Evolutionary conservation across 2,113 vertebrate species (phyloP).

Genomic region (Periophthalmodon schlosseri): DNA sequence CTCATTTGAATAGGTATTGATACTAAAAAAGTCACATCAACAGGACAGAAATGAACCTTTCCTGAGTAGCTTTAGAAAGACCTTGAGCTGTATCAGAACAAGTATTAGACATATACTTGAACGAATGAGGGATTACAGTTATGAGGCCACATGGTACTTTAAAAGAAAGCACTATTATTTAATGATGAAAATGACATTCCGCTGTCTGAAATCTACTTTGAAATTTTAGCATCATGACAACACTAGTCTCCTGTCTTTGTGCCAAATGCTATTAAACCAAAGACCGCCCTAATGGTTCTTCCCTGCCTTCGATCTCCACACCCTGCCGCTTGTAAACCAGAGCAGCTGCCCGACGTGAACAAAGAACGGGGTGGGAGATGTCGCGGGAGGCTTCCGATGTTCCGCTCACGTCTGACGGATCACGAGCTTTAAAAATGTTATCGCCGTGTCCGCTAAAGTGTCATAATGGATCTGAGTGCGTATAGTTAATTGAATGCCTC

Average conservation of each 20-base stretch:
- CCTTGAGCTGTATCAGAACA: too few species aligned
- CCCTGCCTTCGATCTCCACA: conserved; percentile 6
- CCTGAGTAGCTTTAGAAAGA: too few species aligned
- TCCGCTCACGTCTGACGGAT: conserved; percentile 34
- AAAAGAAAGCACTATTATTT: too few species aligned
- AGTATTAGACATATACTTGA: too few species aligned
- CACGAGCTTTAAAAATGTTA: conserved; percentile 52
- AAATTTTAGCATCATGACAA: too few species aligned
- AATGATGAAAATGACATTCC: too few species aligned
- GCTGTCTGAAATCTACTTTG: too few species aligned
- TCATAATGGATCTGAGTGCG: conserved; percentile 53
- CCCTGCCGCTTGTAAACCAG: conserved; percentile 33
- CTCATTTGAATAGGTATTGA: too few species aligned
- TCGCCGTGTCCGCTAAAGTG: conserved; percentile 37
- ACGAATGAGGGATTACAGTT: too few species aligned
- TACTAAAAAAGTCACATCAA: too few species aligned
- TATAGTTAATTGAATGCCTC: conserved; percentile 49
- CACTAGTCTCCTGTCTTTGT: conserved; percentile 14
- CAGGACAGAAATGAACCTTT: too few species aligned
- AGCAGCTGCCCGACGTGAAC: conserved; percentile 44
- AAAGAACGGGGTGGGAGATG: conserved; percentile 21
- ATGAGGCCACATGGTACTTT: too few species aligned
- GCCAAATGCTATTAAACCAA: conserved; percentile 31
- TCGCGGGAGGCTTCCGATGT: conserved; percentile 10
- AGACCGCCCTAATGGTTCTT: conserved; percentile 31